These are phyloP conservation scores for Trissoscelio sp. DNA, from an alignment of 2,888 invertebrate genomes.

Conservation along the genomic window DNA sequence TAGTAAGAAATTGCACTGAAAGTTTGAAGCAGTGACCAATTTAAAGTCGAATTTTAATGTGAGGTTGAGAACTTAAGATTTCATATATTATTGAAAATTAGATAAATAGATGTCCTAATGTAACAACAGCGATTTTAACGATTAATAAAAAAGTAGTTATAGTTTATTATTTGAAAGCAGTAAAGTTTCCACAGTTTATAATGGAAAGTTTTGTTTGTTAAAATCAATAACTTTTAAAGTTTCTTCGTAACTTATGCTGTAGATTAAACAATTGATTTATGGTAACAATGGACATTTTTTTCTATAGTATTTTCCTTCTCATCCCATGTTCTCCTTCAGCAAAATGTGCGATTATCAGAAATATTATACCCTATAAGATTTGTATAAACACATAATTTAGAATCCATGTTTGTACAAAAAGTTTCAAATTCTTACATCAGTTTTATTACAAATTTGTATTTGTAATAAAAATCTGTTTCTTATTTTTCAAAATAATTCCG, in stretches of 20 bases:
- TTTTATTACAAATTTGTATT: background rate
- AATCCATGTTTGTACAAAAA: too few species aligned
- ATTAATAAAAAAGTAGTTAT: too few species aligned
- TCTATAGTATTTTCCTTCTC: background rate
- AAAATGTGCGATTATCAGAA: too few species aligned
- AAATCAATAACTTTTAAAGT: constrained; percentile 25
- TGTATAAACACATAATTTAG: too few species aligned
- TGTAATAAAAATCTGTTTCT: background rate
- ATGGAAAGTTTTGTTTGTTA: constrained; percentile 2
- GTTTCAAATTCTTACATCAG: background rate
- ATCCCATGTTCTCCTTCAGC: too few species aligned
- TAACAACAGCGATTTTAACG: too few species aligned
- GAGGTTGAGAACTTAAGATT: background rate
- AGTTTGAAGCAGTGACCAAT: constrained; percentile 15
- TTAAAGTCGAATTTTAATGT: constrained; percentile 2
- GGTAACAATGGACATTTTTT: background rate
- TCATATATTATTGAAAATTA: background rate
- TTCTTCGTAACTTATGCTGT: background rate
- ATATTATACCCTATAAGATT: too few species aligned
- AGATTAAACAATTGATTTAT: constrained; percentile 7
- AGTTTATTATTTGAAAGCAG: background rate
- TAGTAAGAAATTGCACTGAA: constrained; percentile 21
- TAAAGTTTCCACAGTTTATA: constrained; percentile 1
- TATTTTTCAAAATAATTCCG: background rate
- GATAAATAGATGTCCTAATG: too few species aligned